phyloP scores from a whole-genome alignment of 2,888 invertebrate genomes.

The Ferdinandea cuprea region DNA sequence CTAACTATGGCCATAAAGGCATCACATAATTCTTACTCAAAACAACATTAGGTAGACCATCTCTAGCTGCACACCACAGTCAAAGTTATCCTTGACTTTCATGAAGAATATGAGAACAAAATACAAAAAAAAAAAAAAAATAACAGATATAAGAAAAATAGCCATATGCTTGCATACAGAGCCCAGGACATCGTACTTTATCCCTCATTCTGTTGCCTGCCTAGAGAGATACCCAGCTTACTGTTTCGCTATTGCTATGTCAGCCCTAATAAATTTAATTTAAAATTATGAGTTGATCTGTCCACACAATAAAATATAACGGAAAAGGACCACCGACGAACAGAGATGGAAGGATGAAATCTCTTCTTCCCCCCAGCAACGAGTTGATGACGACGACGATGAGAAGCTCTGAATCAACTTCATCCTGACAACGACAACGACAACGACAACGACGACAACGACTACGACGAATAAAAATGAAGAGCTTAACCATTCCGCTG shows the following conservation, averaged over 20 bases:
- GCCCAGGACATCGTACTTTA: constrained; percentile 47
- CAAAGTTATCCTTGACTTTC: constrained; percentile 52
- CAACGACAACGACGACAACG: constrained; percentile 8
- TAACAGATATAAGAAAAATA: constrained; percentile 59
- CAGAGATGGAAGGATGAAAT: constrained; percentile 39
- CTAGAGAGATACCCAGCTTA: constrained; percentile 17
- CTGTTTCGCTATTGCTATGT: constrained; percentile 61
- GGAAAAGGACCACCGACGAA: constrained; percentile 30
- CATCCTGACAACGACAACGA: constrained; percentile 1
- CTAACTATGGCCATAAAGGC: constrained; percentile 18
- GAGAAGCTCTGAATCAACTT: constrained; percentile 32
- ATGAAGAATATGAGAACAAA: constrained; percentile 6
- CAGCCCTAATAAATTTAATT: constrained; percentile 74
- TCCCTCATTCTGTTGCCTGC: constrained; percentile 14
- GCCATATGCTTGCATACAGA: constrained; percentile 39
- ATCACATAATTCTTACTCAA: constrained; percentile 70
- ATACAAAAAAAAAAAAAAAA: constrained; percentile 29
- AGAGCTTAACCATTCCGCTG: constrained; percentile 68
- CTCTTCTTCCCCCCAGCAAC: neutral
- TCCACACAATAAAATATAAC: constrained; percentile 70
- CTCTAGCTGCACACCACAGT: constrained; percentile 34
- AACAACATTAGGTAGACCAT: constrained; percentile 65
- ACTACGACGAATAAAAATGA: constrained; percentile 63
- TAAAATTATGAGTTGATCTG: constrained; percentile 75
- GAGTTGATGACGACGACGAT: neutral